Evolutionary conservation across 2,113 vertebrate species (phyloP).

Genomic region (Theristicus caerulescens): DNA sequence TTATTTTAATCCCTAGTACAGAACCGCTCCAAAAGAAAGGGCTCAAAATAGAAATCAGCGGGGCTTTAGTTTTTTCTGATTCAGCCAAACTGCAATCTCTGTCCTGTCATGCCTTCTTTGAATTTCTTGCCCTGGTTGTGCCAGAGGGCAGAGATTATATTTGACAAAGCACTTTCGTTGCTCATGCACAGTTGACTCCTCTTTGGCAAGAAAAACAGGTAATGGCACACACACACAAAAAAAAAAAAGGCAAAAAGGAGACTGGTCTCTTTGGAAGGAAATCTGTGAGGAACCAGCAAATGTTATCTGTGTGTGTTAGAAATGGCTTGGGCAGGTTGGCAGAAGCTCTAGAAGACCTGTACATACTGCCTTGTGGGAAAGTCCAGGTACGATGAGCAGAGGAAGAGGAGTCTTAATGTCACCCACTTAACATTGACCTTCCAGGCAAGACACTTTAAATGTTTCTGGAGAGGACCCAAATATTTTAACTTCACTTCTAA

Average conservation of each 20-base stretch:
- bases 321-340: background rate
- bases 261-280: background rate
- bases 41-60: background rate
- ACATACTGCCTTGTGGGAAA: background rate
- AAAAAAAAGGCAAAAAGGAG: background rate
- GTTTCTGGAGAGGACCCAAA: background rate
- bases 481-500: background rate
- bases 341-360: background rate
- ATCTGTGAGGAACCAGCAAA: background rate
- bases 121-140: background rate
- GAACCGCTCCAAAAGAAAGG: background rate
- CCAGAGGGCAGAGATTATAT: background rate
- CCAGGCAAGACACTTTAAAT: background rate
- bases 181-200: background rate
- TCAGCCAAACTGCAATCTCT: background rate
- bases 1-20: background rate
- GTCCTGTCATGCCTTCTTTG: background rate
- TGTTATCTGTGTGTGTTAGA: background rate
- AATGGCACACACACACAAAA: background rate
- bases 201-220: background rate
- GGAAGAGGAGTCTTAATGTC: background rate
- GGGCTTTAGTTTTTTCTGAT: background rate
- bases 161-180: background rate
- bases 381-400: background rate
- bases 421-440: background rate